Percentiles rank a stretch among this genome's conserved stretches.
phyloP scores from a whole-genome alignment of 2,113 vertebrate species.

The Phaetusa simplex region DNA sequence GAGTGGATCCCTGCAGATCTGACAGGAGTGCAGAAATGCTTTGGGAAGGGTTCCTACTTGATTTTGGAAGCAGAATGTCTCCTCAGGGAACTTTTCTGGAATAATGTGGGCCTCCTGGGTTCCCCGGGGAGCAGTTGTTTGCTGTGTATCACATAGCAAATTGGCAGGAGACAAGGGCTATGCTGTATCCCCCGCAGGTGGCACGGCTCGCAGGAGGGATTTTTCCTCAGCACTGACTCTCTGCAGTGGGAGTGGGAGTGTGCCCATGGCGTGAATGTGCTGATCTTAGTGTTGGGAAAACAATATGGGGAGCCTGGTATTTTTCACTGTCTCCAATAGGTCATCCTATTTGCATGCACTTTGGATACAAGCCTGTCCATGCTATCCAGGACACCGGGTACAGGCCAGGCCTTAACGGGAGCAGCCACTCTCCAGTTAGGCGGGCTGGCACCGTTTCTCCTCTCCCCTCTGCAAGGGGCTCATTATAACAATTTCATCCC shows the following conservation, averaged over 20 bases:
- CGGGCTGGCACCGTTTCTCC: not conserved
- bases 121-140: not conserved
- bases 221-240: not conserved
- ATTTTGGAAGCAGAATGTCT: not conserved
- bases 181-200: not conserved
- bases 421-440: not conserved
- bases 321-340: not conserved
- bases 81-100: not conserved
- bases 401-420: not conserved
- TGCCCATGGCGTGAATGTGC: not conserved
- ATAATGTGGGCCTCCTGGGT: not conserved
- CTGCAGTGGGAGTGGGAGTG: not conserved
- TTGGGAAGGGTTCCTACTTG: not conserved
- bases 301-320: not conserved
- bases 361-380: not conserved
- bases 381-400: not conserved
- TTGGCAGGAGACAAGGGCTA: not conserved
- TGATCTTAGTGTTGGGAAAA: not conserved
- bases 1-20: not conserved
- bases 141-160: not conserved
- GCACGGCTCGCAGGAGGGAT: not conserved
- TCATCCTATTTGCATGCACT: not conserved
- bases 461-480: not conserved
- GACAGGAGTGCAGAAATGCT: not conserved
- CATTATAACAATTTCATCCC: not conserved